Conservation (phyloP, 2,113 vertebrate species). For the Synodontis membranacea region DNA sequence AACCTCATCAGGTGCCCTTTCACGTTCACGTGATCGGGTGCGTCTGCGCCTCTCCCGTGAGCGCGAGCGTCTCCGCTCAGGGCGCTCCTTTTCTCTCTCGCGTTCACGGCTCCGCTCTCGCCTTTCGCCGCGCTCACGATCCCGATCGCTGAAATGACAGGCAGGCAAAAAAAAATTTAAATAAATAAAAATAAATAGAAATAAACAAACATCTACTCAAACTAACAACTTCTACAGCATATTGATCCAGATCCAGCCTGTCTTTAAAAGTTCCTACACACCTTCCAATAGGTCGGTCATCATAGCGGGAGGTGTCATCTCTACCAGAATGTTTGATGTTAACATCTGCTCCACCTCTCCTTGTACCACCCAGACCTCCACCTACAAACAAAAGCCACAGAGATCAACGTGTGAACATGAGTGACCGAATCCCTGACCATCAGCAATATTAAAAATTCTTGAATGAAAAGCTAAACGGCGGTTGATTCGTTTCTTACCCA, state of each 20-base stretch:
- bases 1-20: slow-evolving; percentile 53
- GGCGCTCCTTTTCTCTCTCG: slow-evolving; percentile 73
- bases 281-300: slow-evolving; percentile 77
- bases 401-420: not conserved
- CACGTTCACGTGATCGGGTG: slow-evolving; percentile 77
- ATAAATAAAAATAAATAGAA: too few species aligned
- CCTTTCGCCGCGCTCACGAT: slow-evolving; percentile 68
- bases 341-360: slow-evolving; percentile 88
- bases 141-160: slow-evolving; percentile 61
- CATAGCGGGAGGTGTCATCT: slow-evolving; percentile 87
- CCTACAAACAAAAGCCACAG: slow-evolving; percentile 62
- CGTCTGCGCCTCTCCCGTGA: slow-evolving; percentile 81
- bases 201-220: too few species aligned
- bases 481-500: slow-evolving; percentile 70
- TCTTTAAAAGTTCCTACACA: slow-evolving; percentile 49
- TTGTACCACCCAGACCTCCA: slow-evolving; percentile 87
- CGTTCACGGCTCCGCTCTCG: slow-evolving; percentile 81
- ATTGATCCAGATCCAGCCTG: not conserved
- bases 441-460: not conserved
- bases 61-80: slow-evolving; percentile 78
- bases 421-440: not conserved
- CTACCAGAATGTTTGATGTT: slow-evolving; percentile 92
- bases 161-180: slow-evolving; percentile 5
- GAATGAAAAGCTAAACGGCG: rapidly evolving
- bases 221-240: not conserved